Conservation (phyloP, 2,797 vertebrate genomes). For the Chromis chromis region DNA sequence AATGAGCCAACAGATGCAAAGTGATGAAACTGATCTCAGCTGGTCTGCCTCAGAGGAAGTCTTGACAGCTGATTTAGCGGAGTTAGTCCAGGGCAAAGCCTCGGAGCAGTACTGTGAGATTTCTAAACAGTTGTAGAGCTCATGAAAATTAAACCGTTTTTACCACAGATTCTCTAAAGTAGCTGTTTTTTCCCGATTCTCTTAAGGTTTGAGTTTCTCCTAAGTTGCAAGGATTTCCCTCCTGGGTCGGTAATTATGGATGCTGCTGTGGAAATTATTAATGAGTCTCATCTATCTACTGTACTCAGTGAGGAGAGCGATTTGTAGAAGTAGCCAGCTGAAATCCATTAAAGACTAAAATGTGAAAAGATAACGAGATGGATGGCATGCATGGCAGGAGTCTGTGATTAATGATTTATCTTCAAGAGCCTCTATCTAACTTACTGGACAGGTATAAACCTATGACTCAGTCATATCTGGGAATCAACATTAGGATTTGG, state of each 20-base stretch:
- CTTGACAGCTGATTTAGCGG: constrained; percentile 35
- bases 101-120: background rate
- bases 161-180: background rate
- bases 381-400: no score
- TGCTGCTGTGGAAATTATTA: constrained; percentile 27
- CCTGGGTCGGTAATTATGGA: constrained; percentile 18
- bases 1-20: constrained; percentile 34
- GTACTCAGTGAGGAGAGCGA: no score
- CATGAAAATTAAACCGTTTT: background rate
- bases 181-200: background rate
- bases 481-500: no score
- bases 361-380: background rate
- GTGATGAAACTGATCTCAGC: constrained; percentile 50
- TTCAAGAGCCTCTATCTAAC: no score
- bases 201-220: background rate
- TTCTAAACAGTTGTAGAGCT: background rate
- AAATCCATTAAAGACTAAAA: background rate
- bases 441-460: no score
- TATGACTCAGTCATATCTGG: no score
- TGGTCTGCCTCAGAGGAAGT: constrained; percentile 3
- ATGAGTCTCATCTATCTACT: no score
- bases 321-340: background rate
- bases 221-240: constrained; percentile 1
- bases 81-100: constrained; percentile 22
- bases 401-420: no score